Evolutionary conservation across 2,113 vertebrate genomes (phyloP).

Genomic region (Lota lota): DNA sequence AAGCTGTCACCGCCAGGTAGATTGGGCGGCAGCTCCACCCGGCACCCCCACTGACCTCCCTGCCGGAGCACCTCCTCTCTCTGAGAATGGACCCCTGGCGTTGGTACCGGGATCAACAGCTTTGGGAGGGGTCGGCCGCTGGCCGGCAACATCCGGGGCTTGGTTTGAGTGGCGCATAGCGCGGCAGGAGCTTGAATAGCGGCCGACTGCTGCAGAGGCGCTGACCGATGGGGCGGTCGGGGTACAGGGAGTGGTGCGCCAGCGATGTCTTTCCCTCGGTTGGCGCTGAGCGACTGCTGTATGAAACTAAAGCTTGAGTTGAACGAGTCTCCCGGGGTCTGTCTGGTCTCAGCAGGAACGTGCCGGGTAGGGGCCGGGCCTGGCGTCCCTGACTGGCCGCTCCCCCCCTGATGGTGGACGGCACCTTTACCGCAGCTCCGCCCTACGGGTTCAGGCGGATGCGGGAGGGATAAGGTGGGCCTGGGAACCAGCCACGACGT

Average conservation of each 20-base stretch:
- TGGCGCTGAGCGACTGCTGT: slow-evolving; percentile 71
- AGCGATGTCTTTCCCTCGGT: slow-evolving; percentile 22
- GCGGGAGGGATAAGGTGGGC: slow-evolving; percentile 2
- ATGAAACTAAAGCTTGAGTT: slow-evolving; percentile 91
- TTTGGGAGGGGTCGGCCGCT: slow-evolving; percentile 18
- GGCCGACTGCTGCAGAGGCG: neutral
- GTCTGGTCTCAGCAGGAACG: neutral
- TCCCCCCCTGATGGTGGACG: slow-evolving; percentile 2
- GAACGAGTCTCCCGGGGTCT: slow-evolving; percentile 48
- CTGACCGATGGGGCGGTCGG: neutral
- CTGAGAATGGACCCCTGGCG: slow-evolving; percentile 1
- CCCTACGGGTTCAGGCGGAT: slow-evolving; percentile 7
- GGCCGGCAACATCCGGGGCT: slow-evolving; percentile 11
- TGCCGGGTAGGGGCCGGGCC: neutral
- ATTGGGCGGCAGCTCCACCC: slow-evolving; percentile 15
- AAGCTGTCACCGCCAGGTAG: slow-evolving; percentile 51
- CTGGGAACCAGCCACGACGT: slow-evolving; percentile 18
- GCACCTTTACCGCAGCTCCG: slow-evolving; percentile 1
- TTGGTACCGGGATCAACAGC: slow-evolving; percentile 20
- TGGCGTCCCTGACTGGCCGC: slow-evolving; percentile 11
- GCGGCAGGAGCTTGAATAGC: neutral
- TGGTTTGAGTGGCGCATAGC: slow-evolving; percentile 5
- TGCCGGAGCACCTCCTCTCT: slow-evolving; percentile 47
- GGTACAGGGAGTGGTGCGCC: slow-evolving; percentile 18
- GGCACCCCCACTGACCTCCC: slow-evolving; percentile 37